Base-by-base conservation (phyloP, 2,113 vertebrate genomes). In the Ictalurus furcatus region DNA sequence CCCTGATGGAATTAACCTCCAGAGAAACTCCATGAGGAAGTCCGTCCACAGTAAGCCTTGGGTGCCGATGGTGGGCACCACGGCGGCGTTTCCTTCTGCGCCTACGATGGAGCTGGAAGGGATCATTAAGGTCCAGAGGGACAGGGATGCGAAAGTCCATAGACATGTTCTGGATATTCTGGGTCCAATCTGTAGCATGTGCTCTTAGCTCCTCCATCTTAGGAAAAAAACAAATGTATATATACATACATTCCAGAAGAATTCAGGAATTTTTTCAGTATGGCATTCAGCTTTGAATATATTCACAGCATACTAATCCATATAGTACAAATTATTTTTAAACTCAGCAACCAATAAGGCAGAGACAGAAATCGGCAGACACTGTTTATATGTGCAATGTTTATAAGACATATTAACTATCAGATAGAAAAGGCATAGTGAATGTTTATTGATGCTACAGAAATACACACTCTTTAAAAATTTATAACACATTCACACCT, bases 181-280 rank as follows among this genome's bases (percentile, higher is more conserved):
- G 97, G 0, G 96, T 97, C 97, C 97, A 98, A 94, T 97, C 97
- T 85, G 97, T 97, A 3, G 97, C 97, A 14, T 98, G 97, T 0
- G 97, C 97, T 3, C 97, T 96, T 86, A 98, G 89, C 88, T 97
- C 97, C 87, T 97, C 97, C 97, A 98, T 97, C 97, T 98, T 92
- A 86, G 6, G 44, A 30, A n/a, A 79, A 48, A n/a, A 30, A 91
- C 6, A 81, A 14, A 28, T 23, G 89, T 30, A 21, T 19, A 54
- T 30, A 63, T 25, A 13, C 5, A 59, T 5, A 82, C 17, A 34
- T 37, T 59, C 54, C 54, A 37, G 19, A 59, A 17, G 11, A 54
- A 87, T 52, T 30, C 52, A 54, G 11, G 44, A 81, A 87, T 83
- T 81, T 71, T 34, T 85, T 73, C 17, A 37, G 30, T 13, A 82